Evolutionary conservation across 2,888 invertebrate species (phyloP).

Genomic region (Drosophila cyrtoloma): DNA sequence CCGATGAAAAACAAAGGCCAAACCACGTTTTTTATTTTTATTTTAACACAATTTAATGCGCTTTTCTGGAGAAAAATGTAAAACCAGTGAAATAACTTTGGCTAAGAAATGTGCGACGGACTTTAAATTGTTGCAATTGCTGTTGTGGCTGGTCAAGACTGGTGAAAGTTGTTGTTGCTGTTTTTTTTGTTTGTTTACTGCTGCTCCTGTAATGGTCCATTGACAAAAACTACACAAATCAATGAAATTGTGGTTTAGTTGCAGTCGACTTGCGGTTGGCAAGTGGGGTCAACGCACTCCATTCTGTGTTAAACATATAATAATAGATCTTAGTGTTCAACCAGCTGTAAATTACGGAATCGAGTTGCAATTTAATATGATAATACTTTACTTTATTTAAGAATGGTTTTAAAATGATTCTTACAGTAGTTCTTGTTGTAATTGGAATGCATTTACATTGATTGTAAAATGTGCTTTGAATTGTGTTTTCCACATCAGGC

Average conservation of each 20-base stretch:
- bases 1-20: slow-evolving; percentile 31
- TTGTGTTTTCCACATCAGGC: background rate
- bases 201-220: slow-evolving; percentile 43
- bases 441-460: background rate
- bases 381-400: background rate
- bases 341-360: background rate
- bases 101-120: slow-evolving; percentile 44
- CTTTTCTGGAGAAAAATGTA: slow-evolving; percentile 34
- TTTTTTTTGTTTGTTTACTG: slow-evolving; percentile 9
- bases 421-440: background rate
- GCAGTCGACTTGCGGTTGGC: slow-evolving; percentile 15
- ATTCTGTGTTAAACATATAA: slow-evolving; percentile 13
- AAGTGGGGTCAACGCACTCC: slow-evolving; percentile 20
- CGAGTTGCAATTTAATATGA: background rate
- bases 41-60: slow-evolving; percentile 36
- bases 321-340: background rate
- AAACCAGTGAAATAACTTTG: slow-evolving; percentile 59
- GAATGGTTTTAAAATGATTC: background rate
- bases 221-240: slow-evolving; percentile 62
- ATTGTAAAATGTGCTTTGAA: background rate
- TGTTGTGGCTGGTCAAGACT: slow-evolving; percentile 33
- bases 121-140: slow-evolving; percentile 37
- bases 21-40: slow-evolving; percentile 34
- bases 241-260: slow-evolving; percentile 51
- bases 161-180: slow-evolving; percentile 66